Conservation (phyloP, 2,888 invertebrate species). For the Biston betularia region DNA sequence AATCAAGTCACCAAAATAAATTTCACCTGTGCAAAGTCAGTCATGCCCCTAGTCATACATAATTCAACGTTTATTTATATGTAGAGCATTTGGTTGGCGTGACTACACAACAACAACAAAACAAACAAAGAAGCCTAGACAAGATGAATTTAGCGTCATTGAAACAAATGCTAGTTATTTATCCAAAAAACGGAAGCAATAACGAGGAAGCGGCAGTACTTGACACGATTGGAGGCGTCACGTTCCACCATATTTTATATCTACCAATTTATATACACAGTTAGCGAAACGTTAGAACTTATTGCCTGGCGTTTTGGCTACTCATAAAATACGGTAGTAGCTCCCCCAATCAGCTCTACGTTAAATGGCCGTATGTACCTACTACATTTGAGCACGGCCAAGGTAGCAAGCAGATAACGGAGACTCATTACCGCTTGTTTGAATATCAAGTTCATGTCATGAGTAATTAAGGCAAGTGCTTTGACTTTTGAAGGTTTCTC, state of each 20-base stretch:
- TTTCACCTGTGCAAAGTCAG: too few species aligned
- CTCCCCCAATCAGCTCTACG: neutral
- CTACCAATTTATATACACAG: neutral
- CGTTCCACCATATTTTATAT: constrained; percentile 20
- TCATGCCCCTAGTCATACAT: too few species aligned
- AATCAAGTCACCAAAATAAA: too few species aligned
- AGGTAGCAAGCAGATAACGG: constrained; percentile 39
- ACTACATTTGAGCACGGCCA: constrained; percentile 20
- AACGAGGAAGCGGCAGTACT: constrained; percentile 38
- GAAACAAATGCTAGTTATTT: constrained; percentile 20
- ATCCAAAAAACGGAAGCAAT: constrained; percentile 36
- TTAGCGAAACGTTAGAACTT: neutral
- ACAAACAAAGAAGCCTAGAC: constrained; percentile 10
- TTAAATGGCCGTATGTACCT: neutral
- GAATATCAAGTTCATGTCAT: constrained; percentile 26
- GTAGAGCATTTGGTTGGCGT: too few species aligned
- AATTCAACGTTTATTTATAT: too few species aligned
- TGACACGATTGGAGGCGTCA: constrained; percentile 40
- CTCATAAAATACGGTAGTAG: neutral
- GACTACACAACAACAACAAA: neutral
- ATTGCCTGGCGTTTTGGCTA: neutral
- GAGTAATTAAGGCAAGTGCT: constrained; percentile 33
- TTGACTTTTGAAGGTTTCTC: constrained; percentile 41
- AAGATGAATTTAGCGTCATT: constrained; percentile 23
- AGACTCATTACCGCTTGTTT: constrained; percentile 29